Percentiles rank a stretch among this genome's conserved stretches.
phyloP scores from a whole-genome alignment of 2,113 vertebrate species.

The Sitta europaea region DNA sequence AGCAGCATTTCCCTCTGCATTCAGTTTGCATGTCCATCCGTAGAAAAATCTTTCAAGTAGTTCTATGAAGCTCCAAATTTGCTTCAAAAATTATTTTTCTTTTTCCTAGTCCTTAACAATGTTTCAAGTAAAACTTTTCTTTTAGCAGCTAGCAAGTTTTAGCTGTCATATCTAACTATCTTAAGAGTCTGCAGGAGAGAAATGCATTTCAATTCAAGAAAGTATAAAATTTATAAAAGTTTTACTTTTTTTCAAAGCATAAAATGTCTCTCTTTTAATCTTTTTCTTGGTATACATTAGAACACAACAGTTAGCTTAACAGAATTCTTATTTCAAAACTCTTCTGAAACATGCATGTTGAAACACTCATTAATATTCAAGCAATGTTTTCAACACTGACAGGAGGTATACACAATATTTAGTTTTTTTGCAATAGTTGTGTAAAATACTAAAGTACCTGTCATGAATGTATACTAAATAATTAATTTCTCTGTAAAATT shows the following conservation, averaged over 20 bases:
- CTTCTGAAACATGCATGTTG: not conserved
- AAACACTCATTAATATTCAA: constrained; percentile 4
- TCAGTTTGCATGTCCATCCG: not conserved
- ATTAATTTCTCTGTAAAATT: not conserved
- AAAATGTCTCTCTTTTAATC: not conserved
- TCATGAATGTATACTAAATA: not conserved
- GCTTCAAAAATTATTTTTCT: not conserved
- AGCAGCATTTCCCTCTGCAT: not conserved
- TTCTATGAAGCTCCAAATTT: not conserved
- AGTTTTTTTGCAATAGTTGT: not conserved
- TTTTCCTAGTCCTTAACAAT: not conserved
- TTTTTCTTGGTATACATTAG: not conserved
- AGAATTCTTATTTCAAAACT: not conserved
- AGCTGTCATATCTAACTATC: not conserved
- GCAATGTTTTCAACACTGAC: not conserved
- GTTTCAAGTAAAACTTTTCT: not conserved
- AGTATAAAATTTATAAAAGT: not conserved
- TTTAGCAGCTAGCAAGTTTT: not conserved
- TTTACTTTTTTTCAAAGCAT: not conserved
- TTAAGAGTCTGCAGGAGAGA: not conserved
- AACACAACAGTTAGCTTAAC: not conserved
- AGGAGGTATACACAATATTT: not conserved
- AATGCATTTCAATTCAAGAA: not conserved
- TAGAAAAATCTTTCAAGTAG: not conserved
- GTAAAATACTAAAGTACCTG: not conserved